A percentile compares a stretch with the other conserved stretches of the same genome.
These are phyloP conservation scores for Tanytarsus gracilentus DNA, from an alignment of 2,888 invertebrate genomes.

Conservation along the genomic window DNA sequence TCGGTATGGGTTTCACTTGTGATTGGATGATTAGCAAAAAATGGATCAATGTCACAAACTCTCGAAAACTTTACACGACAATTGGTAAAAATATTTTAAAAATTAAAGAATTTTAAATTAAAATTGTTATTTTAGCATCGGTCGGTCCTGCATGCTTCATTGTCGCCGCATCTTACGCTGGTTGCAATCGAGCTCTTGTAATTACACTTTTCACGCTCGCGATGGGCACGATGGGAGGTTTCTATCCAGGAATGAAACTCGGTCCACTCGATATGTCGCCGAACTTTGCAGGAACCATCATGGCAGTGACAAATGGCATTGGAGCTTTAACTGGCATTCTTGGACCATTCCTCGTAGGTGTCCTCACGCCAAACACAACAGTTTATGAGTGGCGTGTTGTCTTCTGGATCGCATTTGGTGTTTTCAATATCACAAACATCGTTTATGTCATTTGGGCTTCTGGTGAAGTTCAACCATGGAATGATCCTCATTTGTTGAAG, in stretches of 20 bases:
- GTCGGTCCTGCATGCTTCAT: conserved; percentile 59
- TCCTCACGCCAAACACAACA: conserved; percentile 51
- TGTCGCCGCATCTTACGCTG: conserved; percentile 59
- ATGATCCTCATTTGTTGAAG: conserved; percentile 38
- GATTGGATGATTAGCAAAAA: conserved; percentile 57
- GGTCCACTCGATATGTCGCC: conserved; percentile 58
- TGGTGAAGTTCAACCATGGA: conserved; percentile 69
- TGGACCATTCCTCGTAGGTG: conserved; percentile 57
- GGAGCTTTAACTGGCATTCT: conserved; percentile 63
- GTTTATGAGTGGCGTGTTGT: conserved; percentile 60
- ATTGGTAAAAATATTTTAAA: conserved; percentile 47
- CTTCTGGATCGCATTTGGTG: conserved; percentile 67
- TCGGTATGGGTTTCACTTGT: conserved; percentile 54
- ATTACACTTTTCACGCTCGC: conserved; percentile 55
- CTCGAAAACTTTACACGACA: conserved; percentile 58
- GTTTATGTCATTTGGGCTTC: conserved; percentile 62
- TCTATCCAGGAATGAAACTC: conserved; percentile 62
- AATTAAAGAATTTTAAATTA: not conserved
- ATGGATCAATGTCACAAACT: conserved; percentile 48
- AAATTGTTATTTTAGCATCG: conserved; percentile 46
- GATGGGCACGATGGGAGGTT: conserved; percentile 62
- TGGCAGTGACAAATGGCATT: conserved; percentile 62
- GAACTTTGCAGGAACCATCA: conserved; percentile 57
- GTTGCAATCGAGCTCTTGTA: conserved; percentile 52
- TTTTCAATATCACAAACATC: conserved; percentile 57